These are phyloP conservation scores for Gallirallus australis DNA, from an alignment of 2,797 vertebrate species.

Conservation along the genomic window DNA sequence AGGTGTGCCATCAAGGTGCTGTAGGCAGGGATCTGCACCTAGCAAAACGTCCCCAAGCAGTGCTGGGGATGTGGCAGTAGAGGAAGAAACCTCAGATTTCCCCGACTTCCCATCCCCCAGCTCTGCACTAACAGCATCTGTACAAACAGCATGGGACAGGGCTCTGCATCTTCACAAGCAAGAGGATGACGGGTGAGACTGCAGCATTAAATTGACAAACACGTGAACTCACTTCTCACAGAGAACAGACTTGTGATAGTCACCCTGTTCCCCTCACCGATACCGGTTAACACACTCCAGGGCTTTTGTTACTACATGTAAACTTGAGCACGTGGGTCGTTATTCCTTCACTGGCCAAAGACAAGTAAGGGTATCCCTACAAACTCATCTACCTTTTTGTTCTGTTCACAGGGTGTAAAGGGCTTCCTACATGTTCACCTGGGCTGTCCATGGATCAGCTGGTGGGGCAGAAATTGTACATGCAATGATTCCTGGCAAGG, in stretches of 20 bases:
- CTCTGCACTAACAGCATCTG: background rate
- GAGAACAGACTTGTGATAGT: background rate
- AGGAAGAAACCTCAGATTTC: background rate
- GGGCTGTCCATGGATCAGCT: background rate
- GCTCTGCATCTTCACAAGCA: fast-evolving
- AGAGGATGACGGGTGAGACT: background rate
- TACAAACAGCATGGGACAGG: background rate
- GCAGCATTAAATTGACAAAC: background rate
- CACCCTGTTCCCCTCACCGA: background rate
- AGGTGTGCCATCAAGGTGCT: fast-evolving
- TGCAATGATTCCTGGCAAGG: background rate
- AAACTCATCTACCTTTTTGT: background rate
- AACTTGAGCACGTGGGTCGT: background rate
- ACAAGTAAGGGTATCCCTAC: background rate
- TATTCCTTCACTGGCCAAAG: background rate
- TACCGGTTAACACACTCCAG: background rate
- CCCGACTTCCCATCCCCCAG: background rate
- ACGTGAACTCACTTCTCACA: background rate
- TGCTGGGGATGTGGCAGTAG: background rate
- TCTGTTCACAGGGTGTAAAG: background rate
- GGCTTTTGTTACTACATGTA: background rate
- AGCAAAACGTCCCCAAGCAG: background rate
- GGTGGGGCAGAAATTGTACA: background rate
- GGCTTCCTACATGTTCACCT: background rate
- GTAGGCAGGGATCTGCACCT: background rate